Percentiles rank a stretch among this genome's conserved stretches.
Evolutionary conservation across 1,140 invertebrate genomes (phyloP).

Genomic region (Drosophila bocqueti): DNA sequence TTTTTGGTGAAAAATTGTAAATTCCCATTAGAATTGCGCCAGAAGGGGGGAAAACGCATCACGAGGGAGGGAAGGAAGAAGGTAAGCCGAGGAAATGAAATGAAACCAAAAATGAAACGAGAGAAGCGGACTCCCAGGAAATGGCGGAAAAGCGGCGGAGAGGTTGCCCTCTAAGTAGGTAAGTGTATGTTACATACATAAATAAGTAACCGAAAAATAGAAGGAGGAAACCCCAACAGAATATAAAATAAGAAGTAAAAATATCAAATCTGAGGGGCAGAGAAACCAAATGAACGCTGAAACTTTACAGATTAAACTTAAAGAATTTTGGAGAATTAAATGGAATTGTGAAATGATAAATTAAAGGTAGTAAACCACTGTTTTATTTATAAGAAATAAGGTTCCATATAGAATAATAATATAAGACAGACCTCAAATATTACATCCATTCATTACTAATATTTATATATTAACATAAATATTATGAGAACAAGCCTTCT

Average conservation of each 20-base stretch:
- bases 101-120: conserved; percentile 63
- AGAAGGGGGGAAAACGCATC: conserved; percentile 28
- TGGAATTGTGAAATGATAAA: neutral
- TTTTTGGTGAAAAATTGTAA: conserved; percentile 81
- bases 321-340: neutral
- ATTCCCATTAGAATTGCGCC: conserved; percentile 79
- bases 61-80: conserved; percentile 24
- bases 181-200: conserved; percentile 66
- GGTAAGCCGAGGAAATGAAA: conserved; percentile 68
- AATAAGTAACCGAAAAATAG: conserved; percentile 52
- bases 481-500: too few relatives aligned
- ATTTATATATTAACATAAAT: too few relatives aligned
- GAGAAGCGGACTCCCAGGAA: conserved; percentile 30
- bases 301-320: neutral
- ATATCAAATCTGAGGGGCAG: conserved; percentile 18
- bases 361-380: neutral
- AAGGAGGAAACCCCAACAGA: conserved; percentile 32
- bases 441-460: too few relatives aligned
- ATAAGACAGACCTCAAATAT: too few relatives aligned
- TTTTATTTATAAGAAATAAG: neutral
- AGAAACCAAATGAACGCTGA: neutral
- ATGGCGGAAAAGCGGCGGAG: neutral
- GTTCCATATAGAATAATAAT: too few relatives aligned
- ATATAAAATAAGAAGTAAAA: conserved; percentile 49
- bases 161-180: conserved; percentile 63